Evolutionary conservation across 2,797 vertebrate genomes (phyloP).

Genomic region (Salmo trutta): DNA sequence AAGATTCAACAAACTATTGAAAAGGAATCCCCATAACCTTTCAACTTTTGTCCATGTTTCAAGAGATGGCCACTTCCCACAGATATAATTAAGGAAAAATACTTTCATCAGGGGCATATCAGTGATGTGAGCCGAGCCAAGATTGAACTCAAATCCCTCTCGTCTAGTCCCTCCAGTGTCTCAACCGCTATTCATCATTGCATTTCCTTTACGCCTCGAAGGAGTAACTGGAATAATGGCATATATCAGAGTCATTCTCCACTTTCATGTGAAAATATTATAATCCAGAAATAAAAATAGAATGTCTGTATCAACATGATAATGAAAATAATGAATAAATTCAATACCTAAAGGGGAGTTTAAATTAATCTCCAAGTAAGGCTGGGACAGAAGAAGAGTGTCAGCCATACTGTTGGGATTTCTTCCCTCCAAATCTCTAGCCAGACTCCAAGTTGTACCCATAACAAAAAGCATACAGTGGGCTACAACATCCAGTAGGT

Average conservation of each 20-base stretch:
- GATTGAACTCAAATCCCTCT: conserved; percentile 34
- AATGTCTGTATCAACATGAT: conserved; percentile 1
- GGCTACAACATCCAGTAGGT: background rate
- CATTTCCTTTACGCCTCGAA: conserved; percentile 13
- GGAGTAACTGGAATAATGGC: conserved; percentile 24
- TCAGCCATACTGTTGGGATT: background rate
- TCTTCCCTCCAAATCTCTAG: background rate
- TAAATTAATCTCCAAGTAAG: background rate
- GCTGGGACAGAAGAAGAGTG: background rate
- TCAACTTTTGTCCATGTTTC: conserved; percentile 23
- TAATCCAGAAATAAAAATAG: conserved; percentile 49
- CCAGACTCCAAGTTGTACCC: background rate
- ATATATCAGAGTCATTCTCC: conserved; percentile 51
- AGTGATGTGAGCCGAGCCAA: conserved; percentile 26
- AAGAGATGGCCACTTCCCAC: conserved; percentile 30
- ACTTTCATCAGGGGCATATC: conserved; percentile 41
- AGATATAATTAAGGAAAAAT: conserved; percentile 38
- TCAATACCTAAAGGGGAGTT: background rate
- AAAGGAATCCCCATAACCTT: background rate
- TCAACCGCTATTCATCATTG: conserved; percentile 37
- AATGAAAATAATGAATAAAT: background rate
- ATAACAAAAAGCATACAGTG: background rate
- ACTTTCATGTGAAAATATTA: conserved; percentile 63
- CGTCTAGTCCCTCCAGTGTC: conserved; percentile 17
- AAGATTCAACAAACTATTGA: conserved; percentile 6